Percentiles rank a stretch among this genome's conserved stretches.
Evolutionary conservation across 2,888 invertebrate genomes (phyloP).

Genomic region (Xanthorhoe designata): DNA sequence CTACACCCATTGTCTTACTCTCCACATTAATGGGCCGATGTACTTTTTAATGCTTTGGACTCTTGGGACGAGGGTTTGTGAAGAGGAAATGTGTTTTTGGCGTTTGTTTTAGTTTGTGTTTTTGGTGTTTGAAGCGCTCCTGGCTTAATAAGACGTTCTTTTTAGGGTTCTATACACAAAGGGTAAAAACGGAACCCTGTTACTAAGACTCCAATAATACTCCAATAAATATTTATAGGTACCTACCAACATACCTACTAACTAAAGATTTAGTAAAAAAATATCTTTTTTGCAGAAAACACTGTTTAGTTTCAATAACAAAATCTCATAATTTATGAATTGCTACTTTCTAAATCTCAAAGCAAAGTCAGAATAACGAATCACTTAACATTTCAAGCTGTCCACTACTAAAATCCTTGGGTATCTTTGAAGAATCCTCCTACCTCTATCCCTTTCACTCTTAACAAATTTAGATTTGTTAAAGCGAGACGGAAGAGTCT

Average conservation of each 20-base stretch:
- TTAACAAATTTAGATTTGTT: not conserved
- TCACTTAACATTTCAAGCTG: conserved; percentile 63
- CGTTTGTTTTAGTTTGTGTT: not conserved
- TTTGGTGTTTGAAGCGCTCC: not conserved
- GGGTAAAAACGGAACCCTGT: no score
- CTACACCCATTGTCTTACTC: conserved; percentile 54
- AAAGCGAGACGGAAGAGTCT: conserved; percentile 42
- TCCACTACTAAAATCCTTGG: conserved; percentile 58
- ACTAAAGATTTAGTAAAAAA: no score
- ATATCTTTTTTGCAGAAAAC: no score
- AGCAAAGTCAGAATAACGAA: conserved; percentile 54
- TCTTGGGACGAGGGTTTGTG: conserved; percentile 19
- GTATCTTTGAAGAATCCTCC: conserved; percentile 58
- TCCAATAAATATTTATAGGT: no score
- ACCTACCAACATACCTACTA: no score
- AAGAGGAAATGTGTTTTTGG: conserved; percentile 38
- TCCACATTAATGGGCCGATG: conserved; percentile 52
- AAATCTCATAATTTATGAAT: conserved; percentile 1
- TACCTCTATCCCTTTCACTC: conserved; percentile 49
- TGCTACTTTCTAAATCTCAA: conserved; percentile 41
- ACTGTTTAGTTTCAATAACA: conserved; percentile 2
- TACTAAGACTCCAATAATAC: no score
- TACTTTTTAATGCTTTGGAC: conserved; percentile 49
- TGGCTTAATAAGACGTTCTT: no score
- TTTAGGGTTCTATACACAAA: no score